Conservation (phyloP, 2,888 invertebrate genomes). For the Andricus curvator region DNA sequence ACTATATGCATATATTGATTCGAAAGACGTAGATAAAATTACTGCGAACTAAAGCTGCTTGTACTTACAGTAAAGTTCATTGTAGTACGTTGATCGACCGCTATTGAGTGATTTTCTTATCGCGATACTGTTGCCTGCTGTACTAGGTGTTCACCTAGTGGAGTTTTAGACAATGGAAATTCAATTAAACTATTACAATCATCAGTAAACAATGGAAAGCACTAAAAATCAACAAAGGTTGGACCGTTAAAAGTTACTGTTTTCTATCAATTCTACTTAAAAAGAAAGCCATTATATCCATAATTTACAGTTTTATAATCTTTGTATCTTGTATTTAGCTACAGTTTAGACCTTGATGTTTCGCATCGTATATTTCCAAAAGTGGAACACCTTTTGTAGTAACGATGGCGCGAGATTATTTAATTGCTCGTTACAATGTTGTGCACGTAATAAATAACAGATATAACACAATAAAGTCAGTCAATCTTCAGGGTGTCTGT, state of each 20-base stretch:
- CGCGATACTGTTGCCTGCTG: neutral
- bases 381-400: conserved; percentile 32
- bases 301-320: conserved; percentile 28
- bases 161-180: conserved; percentile 4
- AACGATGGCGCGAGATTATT: conserved; percentile 27
- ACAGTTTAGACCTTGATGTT: conserved; percentile 36
- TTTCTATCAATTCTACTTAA: conserved; percentile 19
- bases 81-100: conserved; percentile 13
- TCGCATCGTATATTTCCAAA: conserved; percentile 22
- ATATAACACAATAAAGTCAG: conserved; percentile 35
- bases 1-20: conserved; percentile 10
- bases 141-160: conserved; percentile 14
- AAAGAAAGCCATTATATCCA: conserved; percentile 33
- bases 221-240: conserved; percentile 7
- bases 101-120: neutral
- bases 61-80: conserved; percentile 37
- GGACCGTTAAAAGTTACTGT: neutral
- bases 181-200: neutral
- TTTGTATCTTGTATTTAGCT: conserved; percentile 30
- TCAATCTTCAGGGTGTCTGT: conserved; percentile 35
- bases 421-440: conserved; percentile 36
- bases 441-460: conserved; percentile 39
- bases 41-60: conserved; percentile 6
- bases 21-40: neutral
- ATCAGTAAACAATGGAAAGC: neutral